Percentiles rank a stretch among this genome's conserved stretches.
Conservation (phyloP, 2,113 vertebrate species). For the Indicator indicator region DNA sequence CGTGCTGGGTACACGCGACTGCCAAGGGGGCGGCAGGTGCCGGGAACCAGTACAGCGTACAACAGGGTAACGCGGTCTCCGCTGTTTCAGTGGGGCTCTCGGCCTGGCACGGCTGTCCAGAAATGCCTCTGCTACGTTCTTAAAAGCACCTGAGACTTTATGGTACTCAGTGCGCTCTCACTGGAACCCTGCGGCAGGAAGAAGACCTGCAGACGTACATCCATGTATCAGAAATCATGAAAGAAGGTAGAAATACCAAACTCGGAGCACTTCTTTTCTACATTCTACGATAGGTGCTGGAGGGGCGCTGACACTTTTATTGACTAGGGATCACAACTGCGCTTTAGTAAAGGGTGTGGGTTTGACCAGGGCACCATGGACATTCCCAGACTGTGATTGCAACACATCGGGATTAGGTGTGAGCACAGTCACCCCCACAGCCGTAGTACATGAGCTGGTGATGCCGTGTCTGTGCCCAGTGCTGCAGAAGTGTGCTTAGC, state of each 20-base stretch:
- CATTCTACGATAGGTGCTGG: background rate
- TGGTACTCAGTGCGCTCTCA: background rate
- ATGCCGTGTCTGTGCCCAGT: fast-evolving
- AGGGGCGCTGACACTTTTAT: background rate
- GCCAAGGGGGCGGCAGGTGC: too few species aligned
- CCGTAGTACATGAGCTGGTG: fast-evolving
- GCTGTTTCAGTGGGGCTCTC: fast-evolving
- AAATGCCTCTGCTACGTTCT: fast-evolving
- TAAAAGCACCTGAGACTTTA: background rate
- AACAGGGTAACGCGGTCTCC: fast-evolving
- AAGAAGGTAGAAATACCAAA: background rate
- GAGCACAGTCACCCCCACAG: background rate
- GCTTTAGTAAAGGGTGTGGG: background rate
- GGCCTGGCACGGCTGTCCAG: background rate
- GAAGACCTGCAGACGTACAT: background rate
- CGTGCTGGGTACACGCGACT: too few species aligned
- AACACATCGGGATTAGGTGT: too few species aligned
- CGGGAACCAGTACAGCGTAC: fast-evolving
- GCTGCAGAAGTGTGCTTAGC: too few species aligned
- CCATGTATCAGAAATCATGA: background rate
- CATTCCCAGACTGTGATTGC: background rate
- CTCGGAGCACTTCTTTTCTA: fast-evolving
- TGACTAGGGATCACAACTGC: background rate
- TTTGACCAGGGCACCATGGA: background rate
- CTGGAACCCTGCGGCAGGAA: background rate